Evolutionary conservation across 1,140 invertebrate species (phyloP).

Genomic region (Dryas iulia): DNA sequence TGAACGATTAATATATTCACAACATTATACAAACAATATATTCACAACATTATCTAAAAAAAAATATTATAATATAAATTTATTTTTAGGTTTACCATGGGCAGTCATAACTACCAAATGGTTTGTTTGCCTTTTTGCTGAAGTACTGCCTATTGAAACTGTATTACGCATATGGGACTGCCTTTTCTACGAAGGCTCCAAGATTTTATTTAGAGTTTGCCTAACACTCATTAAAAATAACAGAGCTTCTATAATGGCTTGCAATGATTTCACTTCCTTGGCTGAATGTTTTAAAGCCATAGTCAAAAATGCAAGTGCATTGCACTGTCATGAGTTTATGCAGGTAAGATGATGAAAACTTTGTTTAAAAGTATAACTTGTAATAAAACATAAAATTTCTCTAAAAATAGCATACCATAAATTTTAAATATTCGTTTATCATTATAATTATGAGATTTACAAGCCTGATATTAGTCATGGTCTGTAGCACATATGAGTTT

Average conservation of each 20-base stretch:
- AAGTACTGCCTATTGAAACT: conserved; percentile 95
- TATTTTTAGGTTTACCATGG: conserved; percentile 86
- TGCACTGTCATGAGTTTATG: conserved; percentile 93
- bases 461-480: not conserved
- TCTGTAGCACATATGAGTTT: not conserved
- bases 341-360: conserved; percentile 80
- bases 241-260: conserved; percentile 84
- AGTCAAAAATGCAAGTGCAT: conserved; percentile 85
- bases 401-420: not conserved
- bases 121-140: conserved; percentile 96
- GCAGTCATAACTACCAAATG: conserved; percentile 94
- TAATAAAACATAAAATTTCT: not conserved
- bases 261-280: conserved; percentile 87
- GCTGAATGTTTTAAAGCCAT: conserved; percentile 90
- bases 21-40: no score
- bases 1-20: no score
- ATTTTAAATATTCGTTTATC: not conserved
- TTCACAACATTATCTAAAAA: no score
- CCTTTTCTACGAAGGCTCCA: conserved; percentile 95
- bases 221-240: conserved; percentile 90
- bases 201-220: conserved; percentile 91
- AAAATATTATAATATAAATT: not conserved
- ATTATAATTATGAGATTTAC: not conserved
- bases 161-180: conserved; percentile 97
- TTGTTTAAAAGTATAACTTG: not conserved